phyloP scores from a whole-genome alignment of 1,140 invertebrate species.

The Drosophila sechellia region DNA sequence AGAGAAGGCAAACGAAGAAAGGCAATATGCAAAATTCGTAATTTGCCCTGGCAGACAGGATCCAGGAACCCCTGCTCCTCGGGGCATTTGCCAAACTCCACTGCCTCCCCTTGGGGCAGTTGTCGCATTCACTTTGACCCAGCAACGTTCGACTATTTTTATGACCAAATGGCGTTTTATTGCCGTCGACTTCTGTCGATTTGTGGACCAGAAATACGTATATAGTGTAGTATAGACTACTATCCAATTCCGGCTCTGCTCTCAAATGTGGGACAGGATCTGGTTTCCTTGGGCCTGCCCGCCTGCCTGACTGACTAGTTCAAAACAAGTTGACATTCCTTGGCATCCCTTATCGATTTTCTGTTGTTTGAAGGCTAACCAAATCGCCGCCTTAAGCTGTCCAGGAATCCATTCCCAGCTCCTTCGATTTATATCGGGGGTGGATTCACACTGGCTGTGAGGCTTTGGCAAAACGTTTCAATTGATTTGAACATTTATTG shows the following conservation, averaged over 20 bases:
- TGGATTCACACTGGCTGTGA: slow-evolving; percentile 53
- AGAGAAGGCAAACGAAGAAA: slow-evolving; percentile 25
- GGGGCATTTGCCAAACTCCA: slow-evolving; percentile 1
- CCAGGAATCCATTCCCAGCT: slow-evolving; percentile 55
- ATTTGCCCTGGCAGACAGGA: slow-evolving; percentile 76
- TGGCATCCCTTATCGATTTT: slow-evolving; percentile 72
- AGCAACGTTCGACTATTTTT: slow-evolving; percentile 78
- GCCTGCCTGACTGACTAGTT: slow-evolving; percentile 41
- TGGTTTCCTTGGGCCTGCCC: slow-evolving; percentile 14
- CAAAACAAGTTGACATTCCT: slow-evolving; percentile 80
- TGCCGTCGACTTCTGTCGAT: slow-evolving; percentile 62
- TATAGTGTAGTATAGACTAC: slow-evolving; percentile 15
- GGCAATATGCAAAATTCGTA: slow-evolving; percentile 81
- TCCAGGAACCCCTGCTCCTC: neutral
- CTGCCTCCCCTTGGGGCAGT: slow-evolving; percentile 40
- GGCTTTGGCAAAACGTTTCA: slow-evolving; percentile 79
- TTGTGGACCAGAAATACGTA: slow-evolving; percentile 37
- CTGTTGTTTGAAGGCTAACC: slow-evolving; percentile 57
- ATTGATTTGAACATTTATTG: slow-evolving; percentile 83
- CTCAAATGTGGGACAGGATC: slow-evolving; percentile 44
- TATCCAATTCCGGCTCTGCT: slow-evolving; percentile 23
- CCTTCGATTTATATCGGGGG: slow-evolving; percentile 60
- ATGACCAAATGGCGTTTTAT: slow-evolving; percentile 82
- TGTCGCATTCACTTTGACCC: slow-evolving; percentile 57
- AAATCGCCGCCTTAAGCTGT: slow-evolving; percentile 79